Evolutionary conservation across 1,140 invertebrate species (phyloP).

Genomic region (Heliconius hermathena): DNA sequence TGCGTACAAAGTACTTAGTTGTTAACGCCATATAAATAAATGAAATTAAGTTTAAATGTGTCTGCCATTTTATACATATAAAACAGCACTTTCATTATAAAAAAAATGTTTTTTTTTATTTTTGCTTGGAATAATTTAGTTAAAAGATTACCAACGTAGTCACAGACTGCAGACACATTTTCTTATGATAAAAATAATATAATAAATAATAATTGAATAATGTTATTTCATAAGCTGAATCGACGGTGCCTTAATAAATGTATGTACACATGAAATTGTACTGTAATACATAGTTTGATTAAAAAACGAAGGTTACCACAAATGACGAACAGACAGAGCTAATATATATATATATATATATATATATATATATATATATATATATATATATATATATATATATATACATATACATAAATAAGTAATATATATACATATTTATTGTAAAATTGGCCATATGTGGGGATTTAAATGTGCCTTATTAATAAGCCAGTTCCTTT

Average conservation of each 20-base stretch:
- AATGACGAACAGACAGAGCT: neutral
- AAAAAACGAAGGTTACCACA: conserved; percentile 31
- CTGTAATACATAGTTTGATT: neutral
- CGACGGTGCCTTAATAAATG: conserved; percentile 60
- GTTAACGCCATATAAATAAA: conserved; percentile 55
- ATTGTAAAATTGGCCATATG: conserved; percentile 42
- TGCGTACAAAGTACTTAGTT: conserved; percentile 75
- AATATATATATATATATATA: neutral
- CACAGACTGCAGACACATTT: too few relatives aligned
- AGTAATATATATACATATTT: conserved; percentile 2
- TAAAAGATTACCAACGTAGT: too few relatives aligned
- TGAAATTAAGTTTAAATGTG: conserved; percentile 41
- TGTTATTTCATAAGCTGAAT: conserved; percentile 59
- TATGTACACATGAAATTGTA: conserved; percentile 22
- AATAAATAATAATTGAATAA: too few relatives aligned
- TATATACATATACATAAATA: neutral
- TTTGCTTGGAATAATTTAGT: neutral
- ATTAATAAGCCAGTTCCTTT: conserved; percentile 62
- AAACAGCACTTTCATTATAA: neutral
- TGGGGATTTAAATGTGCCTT: conserved; percentile 56
- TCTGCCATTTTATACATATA: conserved; percentile 29
- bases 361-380: conserved; percentile 16
- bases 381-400: neutral
- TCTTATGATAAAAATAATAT: too few relatives aligned
- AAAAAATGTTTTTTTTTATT: neutral